A percentile compares a stretch with the other conserved stretches of the same genome.
These are phyloP conservation scores for Agrenia bidenticulata DNA, from an alignment of 2,888 invertebrate species.

Conservation along the genomic window DNA sequence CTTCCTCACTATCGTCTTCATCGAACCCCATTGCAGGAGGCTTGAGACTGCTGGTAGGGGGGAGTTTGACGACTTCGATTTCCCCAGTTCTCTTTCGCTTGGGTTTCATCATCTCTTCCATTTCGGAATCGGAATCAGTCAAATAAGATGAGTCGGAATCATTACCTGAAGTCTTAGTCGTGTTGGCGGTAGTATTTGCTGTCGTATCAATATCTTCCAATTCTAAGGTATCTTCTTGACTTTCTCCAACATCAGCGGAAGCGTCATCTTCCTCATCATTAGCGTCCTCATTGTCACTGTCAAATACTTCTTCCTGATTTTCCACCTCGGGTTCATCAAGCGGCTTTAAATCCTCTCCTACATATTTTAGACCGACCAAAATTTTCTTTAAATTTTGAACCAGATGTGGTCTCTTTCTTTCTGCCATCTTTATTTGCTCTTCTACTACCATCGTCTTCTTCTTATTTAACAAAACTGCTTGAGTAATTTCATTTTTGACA, in stretches of 20 bases:
- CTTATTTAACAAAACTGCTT: constrained; percentile 15
- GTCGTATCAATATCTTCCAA: constrained; percentile 59
- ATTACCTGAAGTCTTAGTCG: constrained; percentile 3
- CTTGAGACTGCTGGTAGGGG: constrained; percentile 22
- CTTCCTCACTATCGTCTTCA: constrained; percentile 54
- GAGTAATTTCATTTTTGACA: constrained; percentile 1
- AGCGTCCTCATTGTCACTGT: constrained; percentile 57
- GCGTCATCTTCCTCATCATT: constrained; percentile 55
- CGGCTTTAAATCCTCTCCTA: constrained; percentile 56
- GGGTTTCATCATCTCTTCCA: constrained; percentile 11
- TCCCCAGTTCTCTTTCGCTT: constrained; percentile 18
- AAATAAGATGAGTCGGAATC: constrained; percentile 20
- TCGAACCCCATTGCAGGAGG: constrained; percentile 53
- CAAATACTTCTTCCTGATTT: constrained; percentile 53
- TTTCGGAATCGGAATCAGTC: constrained; percentile 16
- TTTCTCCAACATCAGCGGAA: constrained; percentile 54
- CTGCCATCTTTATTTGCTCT: constrained; percentile 28
- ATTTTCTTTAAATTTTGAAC: constrained; percentile 57
- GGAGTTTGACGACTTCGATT: constrained; percentile 29
- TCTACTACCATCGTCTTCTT: constrained; percentile 17
- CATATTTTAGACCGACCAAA: constrained; percentile 55
- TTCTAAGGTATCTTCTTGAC: constrained; percentile 62
- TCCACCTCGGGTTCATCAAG: constrained; percentile 44
- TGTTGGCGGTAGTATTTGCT: background rate
- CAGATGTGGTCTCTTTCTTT: constrained; percentile 45